Percentiles rank a stretch among this genome's conserved stretches.
phyloP scores from a whole-genome alignment of 2,113 vertebrate species.

The Carollia perspicillata region DNA sequence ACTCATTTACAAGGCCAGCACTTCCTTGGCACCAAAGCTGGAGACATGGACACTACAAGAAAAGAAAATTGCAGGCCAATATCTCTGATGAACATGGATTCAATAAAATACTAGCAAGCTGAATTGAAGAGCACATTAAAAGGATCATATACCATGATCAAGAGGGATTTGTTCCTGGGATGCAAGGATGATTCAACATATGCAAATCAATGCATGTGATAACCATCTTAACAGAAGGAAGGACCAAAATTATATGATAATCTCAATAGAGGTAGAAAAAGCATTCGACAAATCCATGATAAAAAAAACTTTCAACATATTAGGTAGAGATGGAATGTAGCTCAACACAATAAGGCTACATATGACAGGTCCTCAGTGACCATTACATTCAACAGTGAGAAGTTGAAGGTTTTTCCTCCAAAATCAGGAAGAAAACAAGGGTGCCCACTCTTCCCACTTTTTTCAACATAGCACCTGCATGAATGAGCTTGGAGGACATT shows the following conservation, averaged over 20 bases:
- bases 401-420: not conserved
- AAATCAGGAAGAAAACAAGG: not conserved
- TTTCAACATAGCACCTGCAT: not conserved
- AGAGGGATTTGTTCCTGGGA: too few relatives aligned
- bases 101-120: too few relatives aligned
- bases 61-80: too few relatives aligned
- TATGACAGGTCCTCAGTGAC: not conserved
- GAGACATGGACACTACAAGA: too few relatives aligned
- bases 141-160: too few relatives aligned
- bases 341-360: not conserved
- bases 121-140: too few relatives aligned
- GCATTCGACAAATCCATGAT: not conserved
- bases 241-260: not conserved
- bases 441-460: not conserved
- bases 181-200: too few relatives aligned
- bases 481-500: not conserved
- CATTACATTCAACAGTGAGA: not conserved
- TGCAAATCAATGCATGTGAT: too few relatives aligned
- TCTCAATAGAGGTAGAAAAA: not conserved
- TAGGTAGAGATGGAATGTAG: not conserved
- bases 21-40: too few relatives aligned
- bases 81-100: too few relatives aligned
- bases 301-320: not conserved
- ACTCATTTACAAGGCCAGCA: too few relatives aligned
- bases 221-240: not conserved